phyloP scores from a whole-genome alignment of 2,113 vertebrate genomes.

The Cinclus mexicanus region DNA sequence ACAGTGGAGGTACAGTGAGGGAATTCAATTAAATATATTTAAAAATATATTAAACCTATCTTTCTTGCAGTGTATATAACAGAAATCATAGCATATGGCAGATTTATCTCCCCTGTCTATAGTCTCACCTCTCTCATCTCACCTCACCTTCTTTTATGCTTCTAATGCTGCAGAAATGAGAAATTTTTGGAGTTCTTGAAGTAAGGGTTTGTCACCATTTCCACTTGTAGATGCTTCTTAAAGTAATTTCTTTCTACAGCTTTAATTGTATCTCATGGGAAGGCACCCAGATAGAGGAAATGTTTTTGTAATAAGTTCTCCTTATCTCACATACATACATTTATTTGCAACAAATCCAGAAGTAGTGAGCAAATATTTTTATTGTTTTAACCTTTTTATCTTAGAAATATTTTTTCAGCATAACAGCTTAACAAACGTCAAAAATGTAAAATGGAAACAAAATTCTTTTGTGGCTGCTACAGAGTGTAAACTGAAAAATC shows the following conservation, averaged over 20 bases:
- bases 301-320: neutral
- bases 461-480: neutral
- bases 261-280: neutral
- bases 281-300: neutral
- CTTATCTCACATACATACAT: neutral
- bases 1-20: neutral
- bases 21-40: neutral
- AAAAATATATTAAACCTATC: neutral
- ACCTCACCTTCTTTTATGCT: neutral
- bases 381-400: neutral
- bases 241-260: neutral
- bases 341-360: neutral
- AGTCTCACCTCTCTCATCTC: neutral
- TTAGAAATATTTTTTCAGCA: neutral
- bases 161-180: neutral
- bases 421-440: neutral
- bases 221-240: neutral
- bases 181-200: neutral
- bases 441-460: neutral
- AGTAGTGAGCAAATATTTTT: neutral
- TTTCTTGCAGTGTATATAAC: neutral
- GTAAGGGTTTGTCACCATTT: neutral
- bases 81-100: neutral
- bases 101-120: neutral
- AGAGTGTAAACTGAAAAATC: neutral